A percentile compares a stretch with the other conserved stretches of the same genome.
Conservation (phyloP, 2,888 invertebrate species). For the Cephus nigrinus region DNA sequence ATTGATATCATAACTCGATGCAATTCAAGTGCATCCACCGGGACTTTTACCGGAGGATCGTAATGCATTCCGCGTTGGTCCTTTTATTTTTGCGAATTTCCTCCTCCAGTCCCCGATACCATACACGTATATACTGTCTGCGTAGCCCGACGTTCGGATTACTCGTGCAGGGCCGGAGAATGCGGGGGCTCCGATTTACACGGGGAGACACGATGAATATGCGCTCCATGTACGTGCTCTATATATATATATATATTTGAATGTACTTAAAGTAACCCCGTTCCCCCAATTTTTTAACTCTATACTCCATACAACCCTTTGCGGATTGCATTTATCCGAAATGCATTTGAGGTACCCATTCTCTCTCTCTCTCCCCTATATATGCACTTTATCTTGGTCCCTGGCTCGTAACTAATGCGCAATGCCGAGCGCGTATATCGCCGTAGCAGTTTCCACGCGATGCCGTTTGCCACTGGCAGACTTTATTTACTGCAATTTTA, state of each 20-base stretch:
- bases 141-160: background rate
- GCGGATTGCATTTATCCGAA: background rate
- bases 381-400: slow-evolving; percentile 3
- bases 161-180: background rate
- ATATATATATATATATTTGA: no score
- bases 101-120: background rate
- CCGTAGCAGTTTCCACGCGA: background rate
- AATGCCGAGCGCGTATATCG: background rate
- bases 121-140: background rate
- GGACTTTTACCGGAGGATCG: background rate
- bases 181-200: background rate
- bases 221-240: no score
- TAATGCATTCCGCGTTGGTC: background rate
- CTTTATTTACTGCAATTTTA: background rate
- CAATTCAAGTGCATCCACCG: slow-evolving; percentile 24
- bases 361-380: background rate
- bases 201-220: background rate
- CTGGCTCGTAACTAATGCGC: background rate
- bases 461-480: background rate
- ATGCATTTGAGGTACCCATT: background rate
- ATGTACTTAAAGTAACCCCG: background rate
- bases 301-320: background rate
- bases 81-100: background rate
- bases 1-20: slow-evolving; percentile 53
- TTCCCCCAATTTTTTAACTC: background rate